phyloP scores from a whole-genome alignment of 2,113 vertebrate species.

The Coptodon bakossiorum region DNA sequence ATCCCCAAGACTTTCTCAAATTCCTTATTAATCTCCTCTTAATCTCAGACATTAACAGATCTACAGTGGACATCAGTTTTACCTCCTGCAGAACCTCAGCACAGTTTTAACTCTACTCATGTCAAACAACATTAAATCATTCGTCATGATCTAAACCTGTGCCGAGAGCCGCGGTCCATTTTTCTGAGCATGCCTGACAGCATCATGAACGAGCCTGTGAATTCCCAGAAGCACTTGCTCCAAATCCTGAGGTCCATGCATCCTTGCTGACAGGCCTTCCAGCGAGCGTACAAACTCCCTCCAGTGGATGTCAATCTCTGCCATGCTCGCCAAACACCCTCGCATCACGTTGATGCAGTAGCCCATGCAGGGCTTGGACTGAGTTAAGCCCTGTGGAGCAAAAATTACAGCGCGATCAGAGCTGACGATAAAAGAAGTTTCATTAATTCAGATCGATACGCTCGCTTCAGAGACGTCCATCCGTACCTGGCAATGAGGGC shows the following conservation, averaged over 20 bases:
- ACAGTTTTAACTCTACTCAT: not conserved
- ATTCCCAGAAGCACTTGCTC: constrained; percentile 80
- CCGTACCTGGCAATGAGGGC: constrained; percentile 77
- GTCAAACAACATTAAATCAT: not conserved
- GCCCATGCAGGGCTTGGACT: constrained; percentile 82
- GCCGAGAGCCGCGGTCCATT: constrained; percentile 62
- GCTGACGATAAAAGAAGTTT: not conserved
- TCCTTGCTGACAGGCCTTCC: constrained; percentile 76
- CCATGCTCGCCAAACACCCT: constrained; percentile 81
- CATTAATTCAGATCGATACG: constrained; percentile 9
- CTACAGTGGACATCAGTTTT: not conserved
- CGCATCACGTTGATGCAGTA: constrained; percentile 85
- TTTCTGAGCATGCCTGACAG: constrained; percentile 68
- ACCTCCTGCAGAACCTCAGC: not conserved
- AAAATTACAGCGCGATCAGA: not conserved
- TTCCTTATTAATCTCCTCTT: not conserved
- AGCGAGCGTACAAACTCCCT: constrained; percentile 76
- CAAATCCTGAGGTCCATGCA: constrained; percentile 68
- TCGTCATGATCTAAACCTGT: constrained; percentile 72
- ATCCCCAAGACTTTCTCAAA: not conserved
- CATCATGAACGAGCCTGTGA: constrained; percentile 72
- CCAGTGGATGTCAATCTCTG: constrained; percentile 84
- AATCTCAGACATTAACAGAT: not conserved
- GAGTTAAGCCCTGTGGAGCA: constrained; percentile 63
- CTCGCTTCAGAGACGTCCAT: not conserved